Base-by-base conservation (phyloP, 2,797 vertebrate genomes). In the Danio jaintianensis region DNA sequence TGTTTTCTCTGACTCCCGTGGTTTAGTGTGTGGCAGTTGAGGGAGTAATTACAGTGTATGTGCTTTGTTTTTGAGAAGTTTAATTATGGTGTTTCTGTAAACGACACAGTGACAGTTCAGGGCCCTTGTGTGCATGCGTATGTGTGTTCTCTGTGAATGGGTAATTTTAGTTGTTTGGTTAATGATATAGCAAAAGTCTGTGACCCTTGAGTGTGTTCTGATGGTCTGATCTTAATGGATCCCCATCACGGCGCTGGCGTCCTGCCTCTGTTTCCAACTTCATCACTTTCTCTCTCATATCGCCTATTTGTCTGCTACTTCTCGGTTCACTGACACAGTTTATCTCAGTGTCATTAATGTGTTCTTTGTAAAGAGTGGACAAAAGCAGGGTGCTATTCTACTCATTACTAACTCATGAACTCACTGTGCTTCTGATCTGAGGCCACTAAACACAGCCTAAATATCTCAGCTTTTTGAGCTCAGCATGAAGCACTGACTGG, bases 31-130 rank as follows among this genome's bases (percentile, higher is more conserved):
- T 90, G 90, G 89, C 92, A 88, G 90, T 90, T 92, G 92, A 91
- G 79, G 91, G 90, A 89, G 87, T 93, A 95, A 94, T 95, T 93
- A 93, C 91, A 92, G 91, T 88, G 89, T 90, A 89, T 94, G 92
- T 93, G 91, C 93, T 93, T 93, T 94, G 93, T 94, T 95, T 94
- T 90, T 91, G 88, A 90, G 86, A 90, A 90, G 90, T 91, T 92
- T 94, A 93, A 94, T 94, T 94, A 93, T 92, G 90, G 88, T 93
- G 92, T 93, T 93, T 93, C 90, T 91, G 88, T 92, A 91, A 91
- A 81, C 70, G 82, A 80, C 82, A 80, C 58, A 55, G 78, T 69
- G 84, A 71, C 58, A 66, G 71, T 85, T 84, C 86, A 83, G 81
- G 86, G 88, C 89, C 90, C 88, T 87, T 85, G 91, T 91, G 91